Evolutionary conservation across 2,888 invertebrate genomes (phyloP).

Genomic region (Sesia apiformis): DNA sequence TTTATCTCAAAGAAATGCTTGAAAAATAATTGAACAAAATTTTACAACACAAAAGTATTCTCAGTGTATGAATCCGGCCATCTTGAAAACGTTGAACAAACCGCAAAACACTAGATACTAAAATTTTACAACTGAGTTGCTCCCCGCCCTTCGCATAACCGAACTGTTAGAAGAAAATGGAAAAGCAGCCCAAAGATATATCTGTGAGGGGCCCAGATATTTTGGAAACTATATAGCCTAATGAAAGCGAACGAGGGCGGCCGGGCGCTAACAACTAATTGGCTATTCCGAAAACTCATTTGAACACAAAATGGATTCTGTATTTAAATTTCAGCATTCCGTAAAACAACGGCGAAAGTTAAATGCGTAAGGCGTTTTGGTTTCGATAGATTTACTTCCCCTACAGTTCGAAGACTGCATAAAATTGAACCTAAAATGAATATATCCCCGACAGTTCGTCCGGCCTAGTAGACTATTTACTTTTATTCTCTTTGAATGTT

Average conservation of each 20-base stretch:
- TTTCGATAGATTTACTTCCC: conserved; percentile 16
- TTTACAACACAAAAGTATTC: conserved; percentile 12
- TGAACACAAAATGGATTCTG: conserved; percentile 73
- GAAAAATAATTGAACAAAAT: conserved; percentile 8
- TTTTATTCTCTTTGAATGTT: background rate
- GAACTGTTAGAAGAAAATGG: conserved; percentile 61
- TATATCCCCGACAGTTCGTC: background rate
- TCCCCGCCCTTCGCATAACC: conserved; percentile 42
- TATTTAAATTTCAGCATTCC: conserved; percentile 73
- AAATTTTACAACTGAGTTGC: conserved; percentile 58
- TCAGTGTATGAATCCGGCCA: conserved; percentile 3
- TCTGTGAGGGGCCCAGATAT: conserved; percentile 68
- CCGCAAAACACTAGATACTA: conserved; percentile 52
- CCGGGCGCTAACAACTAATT: conserved; percentile 74
- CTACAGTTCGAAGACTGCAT: background rate
- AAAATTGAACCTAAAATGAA: background rate
- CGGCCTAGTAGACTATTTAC: background rate
- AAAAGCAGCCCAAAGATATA: conserved; percentile 66
- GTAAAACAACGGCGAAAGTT: conserved; percentile 68
- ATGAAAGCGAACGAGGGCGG: conserved; percentile 72
- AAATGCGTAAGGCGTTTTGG: conserved; percentile 57
- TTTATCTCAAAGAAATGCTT: conserved; percentile 1
- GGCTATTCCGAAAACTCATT: conserved; percentile 74
- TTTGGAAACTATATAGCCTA: conserved; percentile 73
- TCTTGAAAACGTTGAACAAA: conserved; percentile 27